Conservation (phyloP, 2,113 vertebrate species). For the Reinhardtius hippoglossoides region DNA sequence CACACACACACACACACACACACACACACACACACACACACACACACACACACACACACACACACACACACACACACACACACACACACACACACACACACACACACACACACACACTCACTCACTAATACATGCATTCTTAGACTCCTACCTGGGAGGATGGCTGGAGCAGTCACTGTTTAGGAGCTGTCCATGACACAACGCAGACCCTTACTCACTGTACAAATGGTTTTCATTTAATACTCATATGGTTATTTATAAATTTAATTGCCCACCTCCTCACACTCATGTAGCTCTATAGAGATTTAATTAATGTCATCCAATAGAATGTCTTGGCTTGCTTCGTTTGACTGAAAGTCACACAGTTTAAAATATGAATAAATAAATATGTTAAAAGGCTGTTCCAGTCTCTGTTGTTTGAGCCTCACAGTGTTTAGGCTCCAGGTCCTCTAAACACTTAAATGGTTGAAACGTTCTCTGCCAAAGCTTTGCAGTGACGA, state of each 20-base stretch:
- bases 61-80: slow-evolving; percentile 1
- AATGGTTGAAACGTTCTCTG: slow-evolving; percentile 33
- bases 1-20: neutral
- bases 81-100: neutral
- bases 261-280: slow-evolving; percentile 27
- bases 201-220: slow-evolving; percentile 43
- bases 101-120: slow-evolving; percentile 12
- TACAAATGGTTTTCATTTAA: slow-evolving; percentile 52
- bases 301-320: slow-evolving; percentile 46
- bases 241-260: slow-evolving; percentile 41
- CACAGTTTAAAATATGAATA: slow-evolving; percentile 27
- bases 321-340: slow-evolving; percentile 22
- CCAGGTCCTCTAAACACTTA: slow-evolving; percentile 48
- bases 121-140: neutral
- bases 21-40: neutral
- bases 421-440: slow-evolving; percentile 49
- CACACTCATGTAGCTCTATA: slow-evolving; percentile 14
- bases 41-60: neutral
- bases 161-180: slow-evolving; percentile 31
- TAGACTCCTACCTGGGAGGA: slow-evolving; percentile 43
- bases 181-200: slow-evolving; percentile 63
- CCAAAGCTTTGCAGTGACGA: slow-evolving; percentile 47
- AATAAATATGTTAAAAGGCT: slow-evolving; percentile 38
- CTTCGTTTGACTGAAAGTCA: slow-evolving; percentile 18
- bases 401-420: slow-evolving; percentile 38